A percentile compares a stretch with the other conserved stretches of the same genome.
Conservation (phyloP, 2,797 vertebrate genomes). For the Tamandua tetradactyla region DNA sequence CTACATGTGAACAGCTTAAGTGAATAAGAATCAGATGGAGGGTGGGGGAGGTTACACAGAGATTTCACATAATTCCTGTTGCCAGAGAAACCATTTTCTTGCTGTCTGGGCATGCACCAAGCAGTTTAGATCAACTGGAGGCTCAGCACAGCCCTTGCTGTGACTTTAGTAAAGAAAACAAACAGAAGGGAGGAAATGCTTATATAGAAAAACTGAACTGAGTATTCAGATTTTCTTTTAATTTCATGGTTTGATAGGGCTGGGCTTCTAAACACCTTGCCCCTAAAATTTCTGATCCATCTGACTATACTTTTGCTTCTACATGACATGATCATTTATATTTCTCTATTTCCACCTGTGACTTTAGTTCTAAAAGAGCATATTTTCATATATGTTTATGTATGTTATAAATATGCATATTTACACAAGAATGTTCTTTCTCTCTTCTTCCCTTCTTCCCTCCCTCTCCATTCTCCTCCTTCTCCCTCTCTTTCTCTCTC, state of each 20-base stretch:
- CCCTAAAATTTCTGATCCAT: constrained; percentile 44
- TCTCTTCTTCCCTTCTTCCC: background rate
- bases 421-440: constrained; percentile 33
- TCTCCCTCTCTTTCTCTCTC: background rate
- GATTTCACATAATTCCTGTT: constrained; percentile 84
- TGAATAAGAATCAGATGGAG: constrained; percentile 77
- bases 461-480: background rate
- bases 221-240: constrained; percentile 75
- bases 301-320: constrained; percentile 44
- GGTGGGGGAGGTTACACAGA: constrained; percentile 70
- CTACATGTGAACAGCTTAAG: constrained; percentile 83
- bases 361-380: background rate
- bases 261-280: constrained; percentile 35
- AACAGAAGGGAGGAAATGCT: constrained; percentile 72
- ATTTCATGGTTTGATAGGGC: constrained; percentile 54
- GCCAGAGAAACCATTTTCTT: constrained; percentile 86
- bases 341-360: constrained; percentile 13
- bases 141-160: constrained; percentile 77
- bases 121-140: constrained; percentile 76
- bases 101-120: constrained; percentile 85
- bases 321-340: constrained; percentile 31
- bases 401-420: background rate
- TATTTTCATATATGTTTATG: constrained; percentile 31
- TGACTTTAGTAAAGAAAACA: constrained; percentile 74
- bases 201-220: constrained; percentile 72